Conservation (phyloP, 2,888 invertebrate genomes). For the Philopedon plagiatum region DNA sequence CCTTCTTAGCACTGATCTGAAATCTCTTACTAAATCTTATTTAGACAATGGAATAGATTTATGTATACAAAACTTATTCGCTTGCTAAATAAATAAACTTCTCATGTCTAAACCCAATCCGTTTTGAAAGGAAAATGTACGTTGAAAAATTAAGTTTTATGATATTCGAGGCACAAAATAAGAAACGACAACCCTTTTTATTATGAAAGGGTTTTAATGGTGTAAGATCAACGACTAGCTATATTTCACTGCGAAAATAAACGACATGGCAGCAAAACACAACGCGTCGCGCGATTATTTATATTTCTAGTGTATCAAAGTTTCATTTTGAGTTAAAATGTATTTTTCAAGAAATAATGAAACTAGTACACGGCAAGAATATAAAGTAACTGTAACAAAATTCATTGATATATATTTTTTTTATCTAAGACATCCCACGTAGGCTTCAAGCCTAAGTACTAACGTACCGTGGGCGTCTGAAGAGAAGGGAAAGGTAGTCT, state of each 20-base stretch:
- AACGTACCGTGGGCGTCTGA: too few relatives aligned
- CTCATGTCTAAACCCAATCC: neutral
- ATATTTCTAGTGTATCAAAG: neutral
- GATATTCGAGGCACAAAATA: constrained; percentile 7
- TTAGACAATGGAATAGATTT: too few relatives aligned
- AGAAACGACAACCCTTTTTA: constrained; percentile 9
- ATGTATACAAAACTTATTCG: too few relatives aligned
- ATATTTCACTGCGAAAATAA: constrained; percentile 12
- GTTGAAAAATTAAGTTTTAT: neutral
- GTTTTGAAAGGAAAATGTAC: neutral
- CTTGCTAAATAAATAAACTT: neutral
- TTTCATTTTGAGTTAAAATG: neutral
- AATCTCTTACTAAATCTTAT: too few relatives aligned
- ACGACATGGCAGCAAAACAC: neutral
- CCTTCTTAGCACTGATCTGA: too few relatives aligned
- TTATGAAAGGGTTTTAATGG: constrained; percentile 1
- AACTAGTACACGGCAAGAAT: neutral
- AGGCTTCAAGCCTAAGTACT: too few relatives aligned
- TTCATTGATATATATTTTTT: too few relatives aligned
- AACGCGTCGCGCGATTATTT: neutral
- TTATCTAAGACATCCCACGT: too few relatives aligned
- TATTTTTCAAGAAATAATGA: neutral
- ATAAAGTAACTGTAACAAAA: too few relatives aligned
- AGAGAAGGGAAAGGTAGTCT: too few relatives aligned
- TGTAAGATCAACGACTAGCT: neutral